Conservation (phyloP, 1,140 invertebrate species). For the Neuroterus valhalla region DNA sequence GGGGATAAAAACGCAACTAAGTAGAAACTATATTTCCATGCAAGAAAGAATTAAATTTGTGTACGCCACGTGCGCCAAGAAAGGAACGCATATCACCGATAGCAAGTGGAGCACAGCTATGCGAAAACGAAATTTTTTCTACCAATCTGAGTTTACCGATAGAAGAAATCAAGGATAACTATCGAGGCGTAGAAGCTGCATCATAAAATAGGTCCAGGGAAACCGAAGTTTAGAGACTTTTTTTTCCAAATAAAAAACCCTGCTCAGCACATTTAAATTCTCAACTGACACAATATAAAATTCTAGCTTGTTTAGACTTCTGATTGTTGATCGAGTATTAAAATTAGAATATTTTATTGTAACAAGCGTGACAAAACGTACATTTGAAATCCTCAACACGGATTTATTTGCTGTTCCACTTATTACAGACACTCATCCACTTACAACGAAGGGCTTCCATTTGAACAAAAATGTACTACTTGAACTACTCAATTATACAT, state of each 20-base stretch:
- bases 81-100: background rate
- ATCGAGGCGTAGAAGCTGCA: background rate
- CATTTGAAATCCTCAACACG: background rate
- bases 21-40: constrained; percentile 1
- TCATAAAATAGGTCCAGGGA: constrained; percentile 8
- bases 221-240: background rate
- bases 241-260: background rate
- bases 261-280: constrained; percentile 6
- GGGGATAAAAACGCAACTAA: background rate
- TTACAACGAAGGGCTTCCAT: background rate
- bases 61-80: background rate
- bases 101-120: constrained; percentile 10
- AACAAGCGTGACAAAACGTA: background rate
- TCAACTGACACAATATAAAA: background rate
- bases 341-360: background rate
- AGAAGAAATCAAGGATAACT: constrained; percentile 8
- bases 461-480: background rate
- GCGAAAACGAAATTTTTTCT: background rate
- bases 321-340: background rate
- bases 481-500: background rate
- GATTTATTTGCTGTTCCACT: background rate
- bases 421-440: background rate
- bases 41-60: background rate
- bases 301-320: background rate
- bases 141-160: background rate